Evolutionary conservation across 2,797 vertebrate genomes (phyloP).

Genomic region (Eurystomus glaucurus): DNA sequence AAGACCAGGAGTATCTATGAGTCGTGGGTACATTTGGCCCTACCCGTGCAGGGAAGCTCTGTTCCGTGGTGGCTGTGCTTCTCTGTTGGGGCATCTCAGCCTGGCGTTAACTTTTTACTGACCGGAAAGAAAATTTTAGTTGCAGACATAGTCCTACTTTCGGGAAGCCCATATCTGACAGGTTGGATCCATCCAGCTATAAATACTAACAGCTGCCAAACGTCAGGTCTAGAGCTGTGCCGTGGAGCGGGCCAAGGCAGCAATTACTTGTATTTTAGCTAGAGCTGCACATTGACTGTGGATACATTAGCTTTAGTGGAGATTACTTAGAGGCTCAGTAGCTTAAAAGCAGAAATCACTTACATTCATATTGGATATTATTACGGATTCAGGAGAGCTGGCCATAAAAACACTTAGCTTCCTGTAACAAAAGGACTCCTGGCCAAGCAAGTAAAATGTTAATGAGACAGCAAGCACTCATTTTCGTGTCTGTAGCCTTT

Average conservation of each 20-base stretch:
- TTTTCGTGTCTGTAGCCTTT: conserved; percentile 51
- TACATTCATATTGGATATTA: conserved; percentile 57
- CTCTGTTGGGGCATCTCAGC: background rate
- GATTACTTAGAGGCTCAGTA: conserved; percentile 62
- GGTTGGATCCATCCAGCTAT: background rate
- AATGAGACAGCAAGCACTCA: conserved; percentile 69
- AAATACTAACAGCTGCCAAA: conserved; percentile 53
- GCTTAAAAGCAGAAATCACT: conserved; percentile 72
- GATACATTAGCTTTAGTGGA: conserved; percentile 52
- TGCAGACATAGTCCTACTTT: background rate
- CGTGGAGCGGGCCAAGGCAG: conserved; percentile 33
- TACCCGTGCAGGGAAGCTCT: background rate
- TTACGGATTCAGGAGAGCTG: conserved; percentile 60
- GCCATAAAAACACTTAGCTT: conserved; percentile 72
- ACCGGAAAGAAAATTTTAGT: background rate
- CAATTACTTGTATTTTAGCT: conserved; percentile 62
- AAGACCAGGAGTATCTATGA: background rate
- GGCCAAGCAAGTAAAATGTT: conserved; percentile 73
- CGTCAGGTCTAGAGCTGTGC: background rate
- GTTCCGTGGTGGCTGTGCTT: background rate
- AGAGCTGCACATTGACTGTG: conserved; percentile 20
- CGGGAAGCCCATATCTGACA: background rate
- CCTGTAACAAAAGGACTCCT: conserved; percentile 69
- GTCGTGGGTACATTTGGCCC: background rate
- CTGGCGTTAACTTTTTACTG: background rate